Base-by-base conservation (phyloP, 1,140 invertebrate species). In the Neodiprion pinetum region DNA sequence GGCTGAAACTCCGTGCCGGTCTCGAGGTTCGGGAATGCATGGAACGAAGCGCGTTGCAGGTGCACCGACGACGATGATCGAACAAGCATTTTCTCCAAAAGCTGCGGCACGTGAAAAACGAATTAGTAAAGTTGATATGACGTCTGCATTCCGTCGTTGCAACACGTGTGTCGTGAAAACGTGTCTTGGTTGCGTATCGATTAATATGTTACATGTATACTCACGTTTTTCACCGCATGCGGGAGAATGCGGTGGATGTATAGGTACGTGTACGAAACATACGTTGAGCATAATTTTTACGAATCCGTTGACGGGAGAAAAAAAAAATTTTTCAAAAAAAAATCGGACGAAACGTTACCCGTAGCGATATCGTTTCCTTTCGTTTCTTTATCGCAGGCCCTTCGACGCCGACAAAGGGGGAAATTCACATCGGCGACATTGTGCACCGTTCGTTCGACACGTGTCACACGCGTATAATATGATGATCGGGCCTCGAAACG, bases 121-220 rank as follows among this genome's bases (percentile, higher is more conserved):
- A 61, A 61, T 61, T 61, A 61, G 53, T 61, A 61, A 61, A 61
- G 11, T 61, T 61, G 9, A 61, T 61, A 61, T 61, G 53, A 61
- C 53, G 53, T 17, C 53, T 61, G 53, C 53, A 61, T 61, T 61
- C 53, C 53, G n/a, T 17, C 11, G 53, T 61, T 61, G 53, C 53
- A 61, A 61, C 53, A 61, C 53, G 53, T 61, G 53, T 61, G 53
- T 61, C 4, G n/a, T 14, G 53, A 61, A 61, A 61, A 61, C 53
- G 53, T 61, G 53, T 61, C 53, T 61, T 61, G 53, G 53, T 61
- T 61, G 53, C 53, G 53, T 61, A 61, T 61, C n/a, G 53, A 61
- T 61, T 61, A 61, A 61, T 61, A 61, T 61, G n/a, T 61, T 61
- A 5, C 28, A 40, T 40, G 28, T 40, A 40, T 40, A 40, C 28